Percentiles rank a stretch among this genome's conserved stretches.
phyloP scores from a whole-genome alignment of 2,113 vertebrate species.

The Cryptomyrus ogoouensis region DNA sequence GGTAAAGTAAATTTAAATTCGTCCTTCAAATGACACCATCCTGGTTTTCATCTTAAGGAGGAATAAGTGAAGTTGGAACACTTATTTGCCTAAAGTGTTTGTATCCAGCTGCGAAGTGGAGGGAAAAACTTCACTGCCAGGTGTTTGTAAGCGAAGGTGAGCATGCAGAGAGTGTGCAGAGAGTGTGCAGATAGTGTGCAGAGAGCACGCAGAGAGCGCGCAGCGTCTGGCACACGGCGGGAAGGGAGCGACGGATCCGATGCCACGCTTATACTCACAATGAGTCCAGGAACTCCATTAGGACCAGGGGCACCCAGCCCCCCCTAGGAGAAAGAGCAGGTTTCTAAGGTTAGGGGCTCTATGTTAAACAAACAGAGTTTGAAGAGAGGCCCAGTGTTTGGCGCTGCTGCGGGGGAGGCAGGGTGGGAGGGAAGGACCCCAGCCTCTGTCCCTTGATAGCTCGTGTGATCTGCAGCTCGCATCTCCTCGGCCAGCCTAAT shows the following conservation, averaged over 20 bases:
- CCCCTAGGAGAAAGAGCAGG: constrained; percentile 68
- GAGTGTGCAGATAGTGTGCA: no score
- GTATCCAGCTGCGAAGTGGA: not conserved
- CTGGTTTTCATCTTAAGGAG: not conserved
- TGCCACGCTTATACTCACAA: constrained; percentile 74
- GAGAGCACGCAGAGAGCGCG: no score
- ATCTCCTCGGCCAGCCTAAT: not conserved
- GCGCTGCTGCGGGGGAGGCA: constrained; percentile 30
- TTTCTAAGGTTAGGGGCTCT: constrained; percentile 52
- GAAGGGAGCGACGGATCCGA: constrained; percentile 19
- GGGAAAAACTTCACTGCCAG: not conserved
- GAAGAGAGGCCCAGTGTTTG: constrained; percentile 60
- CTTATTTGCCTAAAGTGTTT: not conserved
- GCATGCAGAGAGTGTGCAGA: no score
- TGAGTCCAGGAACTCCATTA: constrained; percentile 84
- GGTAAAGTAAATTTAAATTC: not conserved
- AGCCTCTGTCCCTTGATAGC: constrained; percentile 28
- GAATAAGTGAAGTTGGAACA: not conserved
- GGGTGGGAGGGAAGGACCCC: constrained; percentile 21
- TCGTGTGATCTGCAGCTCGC: constrained; percentile 33
- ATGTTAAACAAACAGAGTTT: constrained; percentile 58
- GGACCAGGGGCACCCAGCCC: constrained; percentile 88
- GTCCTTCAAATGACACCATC: not conserved
- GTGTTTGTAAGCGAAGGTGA: not conserved
- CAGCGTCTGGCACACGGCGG: not conserved